Evolutionary conservation across 2,888 invertebrate species (phyloP), one percentile per base, ranked within the genome.

Genomic region (Branchellion lobata): DNA sequence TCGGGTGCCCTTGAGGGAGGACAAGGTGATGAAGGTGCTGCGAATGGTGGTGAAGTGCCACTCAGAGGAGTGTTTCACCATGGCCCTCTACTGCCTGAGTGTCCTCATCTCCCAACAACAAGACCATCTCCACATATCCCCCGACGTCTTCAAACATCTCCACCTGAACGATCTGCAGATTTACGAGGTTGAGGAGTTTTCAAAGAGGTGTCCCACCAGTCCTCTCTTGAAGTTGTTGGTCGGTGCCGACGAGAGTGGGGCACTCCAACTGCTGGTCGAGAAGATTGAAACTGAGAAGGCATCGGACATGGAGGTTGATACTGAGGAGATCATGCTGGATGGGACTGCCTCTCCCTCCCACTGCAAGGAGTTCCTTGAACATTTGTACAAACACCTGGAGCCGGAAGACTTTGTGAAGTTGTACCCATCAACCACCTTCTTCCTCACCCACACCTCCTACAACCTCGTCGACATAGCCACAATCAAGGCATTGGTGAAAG

Each of bases 81-180:
- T 93, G 85, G 90, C 91, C 0, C 87, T 91, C 11, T 86, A 92
- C 57, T 87, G 93, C 21, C 87, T 94, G 33, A 88, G 92, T n/a
- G 89, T 92, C 83, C 88, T 94, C 74, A 93, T 91, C 84, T 91
- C 92, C 82, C 90, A 90, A 21, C 93, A 93, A 80, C 89, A 89
- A 31, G n/a, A n/a, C n/a, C 72, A 85, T 14, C 76, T 78, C 24
- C 77, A 80, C 68, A 78, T 87, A 14, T 81, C 21, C 2, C 24
- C 24, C n/a, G 29, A 73, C 24, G 29, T 24, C 40, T 73, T 73
- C 29, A 36, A 21, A 24, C 33, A 40, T 8, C 27, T 73, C 29
- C n/a, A 21, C 21, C 24, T 73, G 21, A 34, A 34, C 5, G 40
- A 73, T 24, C 33, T 34, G 24, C 33, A 73, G 24, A 34, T 73